Base-by-base conservation (phyloP, 2,797 vertebrate species). In the Chaetodon trifasciatus region DNA sequence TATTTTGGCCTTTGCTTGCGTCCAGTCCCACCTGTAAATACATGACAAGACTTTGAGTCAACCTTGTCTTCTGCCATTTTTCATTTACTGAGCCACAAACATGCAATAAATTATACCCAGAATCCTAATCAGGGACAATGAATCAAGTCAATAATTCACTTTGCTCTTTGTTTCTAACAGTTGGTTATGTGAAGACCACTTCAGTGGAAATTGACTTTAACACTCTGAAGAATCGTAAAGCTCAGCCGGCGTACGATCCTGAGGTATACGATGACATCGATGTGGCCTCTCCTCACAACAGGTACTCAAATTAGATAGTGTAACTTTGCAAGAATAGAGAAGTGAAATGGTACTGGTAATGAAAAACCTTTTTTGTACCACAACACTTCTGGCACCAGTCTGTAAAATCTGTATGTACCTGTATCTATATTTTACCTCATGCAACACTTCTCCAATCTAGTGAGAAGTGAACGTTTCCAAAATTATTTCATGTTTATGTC, bases 131-230 rank as follows among this genome's bases (percentile, higher is more conserved):
- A 40, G 1, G 15, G 23, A n/a, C 10, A 55, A 32, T 4, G 60
- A 64, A 62, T 68, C 10, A 42, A 37, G 23, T n/a, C 1, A 21
- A 11, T 35, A 21, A 56, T 63, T 64, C 0, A n/a, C 69, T 74
- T 37, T 56, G 11, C 11, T 68, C 9, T 47, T 28, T 80, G 21
- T 70, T 57, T 67, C 13, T 56, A 89, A 39, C 88, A 99, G 98
- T 96, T 84, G 98, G 98, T 44, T 99, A 98, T 50, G 96, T 99
- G 73, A 99, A 98, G 94, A 98, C 95, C 12, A 95, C 96, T 0
- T 91, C 95, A 1, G 97, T 98, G 75, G 93, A 97, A 76, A 97
- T 98, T 24, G 96, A 99, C 86, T 97, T 97, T 10, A 95, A 97
- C 79, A 91, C 91, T 12, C 90, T 98, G 84, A 97, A 97, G 74